Base-by-base conservation (phyloP, 2,113 vertebrate species). In the Hystrix brachyura region DNA sequence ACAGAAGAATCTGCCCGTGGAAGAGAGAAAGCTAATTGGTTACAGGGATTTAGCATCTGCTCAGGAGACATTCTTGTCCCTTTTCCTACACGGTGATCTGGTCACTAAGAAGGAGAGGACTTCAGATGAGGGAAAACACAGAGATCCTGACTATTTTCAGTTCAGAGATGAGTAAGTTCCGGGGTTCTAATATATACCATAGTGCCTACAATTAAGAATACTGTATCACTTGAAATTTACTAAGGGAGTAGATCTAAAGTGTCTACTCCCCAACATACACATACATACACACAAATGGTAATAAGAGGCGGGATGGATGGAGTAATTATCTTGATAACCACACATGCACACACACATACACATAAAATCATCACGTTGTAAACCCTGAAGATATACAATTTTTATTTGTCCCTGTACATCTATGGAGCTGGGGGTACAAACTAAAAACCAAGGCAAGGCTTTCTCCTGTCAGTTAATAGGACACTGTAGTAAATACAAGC, bases 1-100 rank as follows among this genome's bases (percentile, higher is more conserved):
- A 55, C 87, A 48, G 71, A 38, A 80, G 19, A 82, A 43, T 79
- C 87, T 34, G 65, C 72, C 82, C 29, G 27, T n/a, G 60, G 51
- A 65, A 92, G 27, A 94, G 59, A 92, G 86, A 94, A 84, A 25
- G 48, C 32, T 55, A 87, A 92, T 14, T 72, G n/a, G 85, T 74
- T n/a, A 74, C 11, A 82, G 46, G 34, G 55, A 62, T 29, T 19
- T 25, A 60, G 64, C 15, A 53, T 76, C 67, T 64, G 23, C 64
- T 59, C 67, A 3, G 67, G 34, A 43, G 57, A 51, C n/a, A 19
- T 0, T 10, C 29, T 10, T 0, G 27, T 2, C 34, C 59, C 32
- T 9, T 18, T 67, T 23, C 48, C 62, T 62, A 18, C 18, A 3
- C 0, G n/a, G 62, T 3, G 19, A 51, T 62, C 55, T 3, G 2